Conservation (phyloP, 2,888 invertebrate genomes). For the Chaetoderma sp. region DNA sequence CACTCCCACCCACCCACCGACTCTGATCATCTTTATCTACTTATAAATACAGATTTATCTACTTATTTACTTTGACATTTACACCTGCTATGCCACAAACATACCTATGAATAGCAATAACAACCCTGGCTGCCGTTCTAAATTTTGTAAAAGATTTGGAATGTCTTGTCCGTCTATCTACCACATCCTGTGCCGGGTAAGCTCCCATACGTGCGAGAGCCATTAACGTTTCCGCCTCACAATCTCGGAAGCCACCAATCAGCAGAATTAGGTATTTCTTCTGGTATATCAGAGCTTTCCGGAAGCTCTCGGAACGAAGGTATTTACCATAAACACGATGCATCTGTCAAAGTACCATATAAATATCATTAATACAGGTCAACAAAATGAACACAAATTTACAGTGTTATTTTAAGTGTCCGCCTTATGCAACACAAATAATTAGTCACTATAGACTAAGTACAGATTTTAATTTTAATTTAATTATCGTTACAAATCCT, state of each 20-base stretch:
- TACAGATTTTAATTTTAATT: too few species aligned
- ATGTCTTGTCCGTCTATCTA: conserved; percentile 29
- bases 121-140: conserved; percentile 54
- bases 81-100: too few species aligned
- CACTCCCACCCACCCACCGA: too few species aligned
- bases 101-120: conserved; percentile 55
- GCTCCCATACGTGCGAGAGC: conserved; percentile 69
- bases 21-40: too few species aligned
- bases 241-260: conserved; percentile 74
- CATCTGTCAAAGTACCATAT: conserved; percentile 45
- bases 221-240: conserved; percentile 71
- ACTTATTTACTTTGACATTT: too few species aligned
- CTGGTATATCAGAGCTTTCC: conserved; percentile 90
- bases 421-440: too few species aligned
- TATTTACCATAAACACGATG: conserved; percentile 73
- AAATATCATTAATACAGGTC: not conserved
- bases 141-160: conserved; percentile 47
- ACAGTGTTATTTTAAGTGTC: too few species aligned
- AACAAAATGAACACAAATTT: too few species aligned
- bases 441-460: too few species aligned
- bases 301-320: conserved; percentile 84
- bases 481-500: too few species aligned
- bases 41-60: too few species aligned
- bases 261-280: conserved; percentile 86
- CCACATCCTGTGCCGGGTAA: conserved; percentile 38